A percentile compares a stretch with the other conserved stretches of the same genome.
phyloP scores from a whole-genome alignment of 1,140 invertebrate genomes.

The Cydia fagiglandana region DNA sequence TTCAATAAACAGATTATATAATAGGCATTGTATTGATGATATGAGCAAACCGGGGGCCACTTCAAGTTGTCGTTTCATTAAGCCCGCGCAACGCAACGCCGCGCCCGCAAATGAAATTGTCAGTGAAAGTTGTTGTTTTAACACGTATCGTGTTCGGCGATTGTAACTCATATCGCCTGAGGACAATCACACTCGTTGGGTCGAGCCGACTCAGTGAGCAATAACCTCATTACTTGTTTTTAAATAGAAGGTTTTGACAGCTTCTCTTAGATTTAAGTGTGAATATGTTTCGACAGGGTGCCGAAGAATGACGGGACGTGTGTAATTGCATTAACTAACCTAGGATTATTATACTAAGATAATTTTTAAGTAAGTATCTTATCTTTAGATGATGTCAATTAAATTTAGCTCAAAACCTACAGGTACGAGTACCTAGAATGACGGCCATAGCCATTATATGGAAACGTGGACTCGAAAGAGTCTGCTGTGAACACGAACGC shows the following conservation, averaged over 20 bases:
- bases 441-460: too few species aligned
- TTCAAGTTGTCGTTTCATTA: conserved; percentile 15
- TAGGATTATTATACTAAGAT: too few species aligned
- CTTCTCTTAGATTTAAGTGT: background rate
- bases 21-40: too few species aligned
- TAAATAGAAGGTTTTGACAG: conserved; percentile 3
- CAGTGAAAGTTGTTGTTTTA: conserved; percentile 30
- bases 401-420: too few species aligned
- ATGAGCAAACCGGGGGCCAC: background rate
- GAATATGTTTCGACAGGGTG: background rate
- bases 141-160: conserved; percentile 24
- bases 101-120: conserved; percentile 27
- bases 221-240: conserved; percentile 6
- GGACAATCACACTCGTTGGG: conserved; percentile 16
- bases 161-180: conserved; percentile 31
- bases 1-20: too few species aligned
- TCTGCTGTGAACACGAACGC: too few species aligned
- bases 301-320: background rate
- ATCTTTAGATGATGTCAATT: too few species aligned
- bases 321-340: background rate
- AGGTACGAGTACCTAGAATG: too few species aligned
- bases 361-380: too few species aligned
- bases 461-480: too few species aligned
- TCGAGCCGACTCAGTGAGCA: conserved; percentile 8
- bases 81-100: conserved; percentile 18